Evolutionary conservation across 2,797 vertebrate species (phyloP).

Genomic region (Eurystomus glaucurus): DNA sequence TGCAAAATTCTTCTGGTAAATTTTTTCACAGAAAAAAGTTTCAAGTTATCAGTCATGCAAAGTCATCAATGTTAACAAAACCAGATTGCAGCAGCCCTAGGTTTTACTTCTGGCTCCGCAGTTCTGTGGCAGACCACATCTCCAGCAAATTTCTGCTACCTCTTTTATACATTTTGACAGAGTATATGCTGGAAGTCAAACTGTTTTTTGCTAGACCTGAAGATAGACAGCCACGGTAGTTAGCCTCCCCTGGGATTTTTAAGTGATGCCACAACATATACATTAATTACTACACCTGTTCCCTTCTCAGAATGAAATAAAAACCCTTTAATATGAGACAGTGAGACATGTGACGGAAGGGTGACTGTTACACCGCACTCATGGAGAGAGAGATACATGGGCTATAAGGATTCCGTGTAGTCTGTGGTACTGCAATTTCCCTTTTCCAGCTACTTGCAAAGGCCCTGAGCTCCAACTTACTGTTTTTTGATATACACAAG

Average conservation of each 20-base stretch:
- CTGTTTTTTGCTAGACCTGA: not conserved
- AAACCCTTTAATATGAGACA: not conserved
- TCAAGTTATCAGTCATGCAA: not conserved
- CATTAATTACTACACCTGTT: not conserved
- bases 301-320: not conserved
- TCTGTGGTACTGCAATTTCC: not conserved
- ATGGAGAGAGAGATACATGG: not conserved
- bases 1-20: not conserved
- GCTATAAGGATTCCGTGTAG: not conserved
- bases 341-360: not conserved
- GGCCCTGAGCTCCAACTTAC: not conserved
- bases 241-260: not conserved
- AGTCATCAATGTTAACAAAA: not conserved
- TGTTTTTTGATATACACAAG: not conserved
- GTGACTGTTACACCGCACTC: accelerated
- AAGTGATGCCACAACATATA: not conserved
- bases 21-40: not conserved
- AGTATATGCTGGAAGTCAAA: not conserved
- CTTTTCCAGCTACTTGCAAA: not conserved
- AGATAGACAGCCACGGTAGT: not conserved
- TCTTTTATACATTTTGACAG: not conserved
- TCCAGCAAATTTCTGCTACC: not conserved
- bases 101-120: not conserved
- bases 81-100: accelerated
- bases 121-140: not conserved